These are phyloP conservation scores for Oceanites oceanicus DNA, from an alignment of 2,113 vertebrate genomes.

Conservation along the genomic window DNA sequence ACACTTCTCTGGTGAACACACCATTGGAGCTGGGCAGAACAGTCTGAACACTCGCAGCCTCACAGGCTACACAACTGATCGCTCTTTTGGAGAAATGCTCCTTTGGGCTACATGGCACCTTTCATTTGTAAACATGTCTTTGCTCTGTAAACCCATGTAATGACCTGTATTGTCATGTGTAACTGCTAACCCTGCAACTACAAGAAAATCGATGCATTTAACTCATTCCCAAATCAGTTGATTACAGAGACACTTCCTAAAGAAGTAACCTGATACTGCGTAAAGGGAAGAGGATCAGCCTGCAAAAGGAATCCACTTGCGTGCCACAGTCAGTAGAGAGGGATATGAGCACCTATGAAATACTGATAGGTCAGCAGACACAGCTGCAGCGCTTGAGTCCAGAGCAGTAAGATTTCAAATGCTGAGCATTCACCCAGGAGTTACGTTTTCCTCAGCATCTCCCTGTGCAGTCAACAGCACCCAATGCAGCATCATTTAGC, in stretches of 20 bases:
- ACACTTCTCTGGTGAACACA: not conserved
- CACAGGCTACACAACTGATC: fast-evolving
- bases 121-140: not conserved
- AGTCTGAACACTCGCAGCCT: not conserved
- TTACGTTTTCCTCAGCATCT: not conserved
- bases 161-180: fast-evolving
- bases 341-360: not conserved
- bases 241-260: not conserved
- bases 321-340: not conserved
- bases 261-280: not conserved
- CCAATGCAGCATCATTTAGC: not conserved
- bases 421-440: not conserved
- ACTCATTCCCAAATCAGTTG: not conserved
- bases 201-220: not conserved
- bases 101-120: not conserved
- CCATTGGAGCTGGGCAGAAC: not conserved
- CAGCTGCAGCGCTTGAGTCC: not conserved
- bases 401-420: not conserved
- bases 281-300: not conserved
- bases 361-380: not conserved
- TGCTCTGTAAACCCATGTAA: not conserved
- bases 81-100: not conserved
- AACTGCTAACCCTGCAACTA: not conserved
- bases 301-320: not conserved
- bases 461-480: not conserved